Evolutionary conservation across 2,888 invertebrate genomes (phyloP), one percentile per base, ranked within the genome.

Genomic region (Aplocera efformata): DNA sequence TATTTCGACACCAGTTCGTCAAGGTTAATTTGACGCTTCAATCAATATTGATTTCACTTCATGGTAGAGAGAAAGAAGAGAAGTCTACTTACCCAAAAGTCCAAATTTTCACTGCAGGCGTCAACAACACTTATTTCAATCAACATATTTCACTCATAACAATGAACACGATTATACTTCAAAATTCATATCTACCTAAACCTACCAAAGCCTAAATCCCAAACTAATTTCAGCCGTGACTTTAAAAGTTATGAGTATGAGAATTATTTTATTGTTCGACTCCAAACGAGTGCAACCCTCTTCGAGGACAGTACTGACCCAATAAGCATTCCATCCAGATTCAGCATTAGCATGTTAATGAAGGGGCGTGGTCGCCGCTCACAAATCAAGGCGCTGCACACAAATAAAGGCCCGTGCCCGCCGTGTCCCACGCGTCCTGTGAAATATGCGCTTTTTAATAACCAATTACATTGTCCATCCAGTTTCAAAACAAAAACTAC

Each of bases 261-360:
- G 13, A 17, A 17, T 17, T 5, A 5, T 17, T 17, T 17, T 17
- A 17, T 17, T 17, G 13, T 17, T 17, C 13, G 13, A 17, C 13
- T 5, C 11, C n/a, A 27, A 28, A 21, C 20, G 26, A 38, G 27
- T 37, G 42, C 41, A 41, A 41, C 55, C 52, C n/a, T n/a, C n/a
- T 36, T 50, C 42, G 43, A 40, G 50, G 51, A 53, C 51, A 48
- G 48, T 40, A 39, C 57, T 50, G 59, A 68, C 67, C 67, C 61
- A 56, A 58, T 61, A 53, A 37, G 63, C 46, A 44, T 53, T 46
- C 66, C 44, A 39, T 67, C 73, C 72, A 73, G 74, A 72, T 67
- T 72, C 75, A 52, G 67, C 64, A 85, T 86, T 84, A 84, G 75
- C 81, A 85, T 85, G 80, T 79, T 84, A 85, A 86, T 85, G 83